Percentiles rank a stretch among this genome's conserved stretches.
phyloP scores from a whole-genome alignment of 2,888 invertebrate species.

The Pantelozetes paolii region DNA sequence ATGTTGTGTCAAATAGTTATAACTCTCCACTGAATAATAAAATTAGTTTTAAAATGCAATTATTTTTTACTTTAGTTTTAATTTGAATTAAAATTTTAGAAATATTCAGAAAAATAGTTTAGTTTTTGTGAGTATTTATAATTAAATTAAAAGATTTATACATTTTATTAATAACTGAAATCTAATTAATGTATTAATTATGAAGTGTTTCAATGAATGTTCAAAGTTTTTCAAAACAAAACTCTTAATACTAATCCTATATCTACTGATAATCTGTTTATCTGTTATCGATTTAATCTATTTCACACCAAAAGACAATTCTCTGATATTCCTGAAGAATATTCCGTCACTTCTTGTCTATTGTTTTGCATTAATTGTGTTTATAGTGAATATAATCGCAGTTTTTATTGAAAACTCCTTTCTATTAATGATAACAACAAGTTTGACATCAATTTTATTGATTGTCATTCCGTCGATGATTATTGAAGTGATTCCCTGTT shows the following conservation, averaged over 20 bases:
- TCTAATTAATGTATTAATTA: background rate
- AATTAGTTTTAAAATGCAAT: too few species aligned
- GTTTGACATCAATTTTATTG: background rate
- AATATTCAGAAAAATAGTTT: too few species aligned
- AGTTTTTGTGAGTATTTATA: too few species aligned
- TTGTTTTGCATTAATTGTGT: background rate
- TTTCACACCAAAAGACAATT: background rate
- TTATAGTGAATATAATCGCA: background rate
- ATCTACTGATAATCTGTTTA: background rate
- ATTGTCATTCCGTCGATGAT: slow-evolving; percentile 23
- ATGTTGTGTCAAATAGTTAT: too few species aligned
- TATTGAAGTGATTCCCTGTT: background rate
- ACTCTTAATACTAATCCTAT: background rate
- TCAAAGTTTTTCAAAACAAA: background rate
- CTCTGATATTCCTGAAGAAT: background rate
- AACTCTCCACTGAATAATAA: too few species aligned
- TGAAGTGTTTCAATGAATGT: background rate
- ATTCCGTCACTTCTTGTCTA: slow-evolving; percentile 13
- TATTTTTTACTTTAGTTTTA: too few species aligned
- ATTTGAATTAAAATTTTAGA: too few species aligned
- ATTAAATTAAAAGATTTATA: too few species aligned
- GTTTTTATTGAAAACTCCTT: background rate
- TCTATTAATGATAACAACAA: background rate
- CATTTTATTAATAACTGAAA: too few species aligned
- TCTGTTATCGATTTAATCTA: background rate